Percentiles rank a stretch among this genome's conserved stretches.
phyloP scores from a whole-genome alignment of 2,797 vertebrate species.

The Hoplostethus atlanticus region DNA sequence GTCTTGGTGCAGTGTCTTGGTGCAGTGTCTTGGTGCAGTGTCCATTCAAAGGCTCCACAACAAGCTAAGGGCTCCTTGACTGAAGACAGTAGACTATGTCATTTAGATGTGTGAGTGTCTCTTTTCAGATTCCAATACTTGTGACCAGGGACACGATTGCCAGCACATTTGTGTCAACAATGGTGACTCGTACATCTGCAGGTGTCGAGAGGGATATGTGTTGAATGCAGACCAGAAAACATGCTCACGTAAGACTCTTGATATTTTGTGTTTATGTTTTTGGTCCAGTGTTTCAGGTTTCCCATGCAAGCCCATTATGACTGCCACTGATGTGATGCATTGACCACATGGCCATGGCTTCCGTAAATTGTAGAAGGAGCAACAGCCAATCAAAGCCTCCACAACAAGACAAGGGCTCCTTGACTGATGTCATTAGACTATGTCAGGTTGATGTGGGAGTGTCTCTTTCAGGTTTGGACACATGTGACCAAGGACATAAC shows the following conservation, averaged over 20 bases:
- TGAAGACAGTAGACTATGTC: not conserved
- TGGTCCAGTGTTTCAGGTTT: too few relatives aligned
- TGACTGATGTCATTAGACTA: not conserved
- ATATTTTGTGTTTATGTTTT: too few relatives aligned
- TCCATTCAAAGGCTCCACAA: not conserved
- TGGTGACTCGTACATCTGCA: too few relatives aligned
- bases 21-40: too few relatives aligned
- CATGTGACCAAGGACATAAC: constrained; percentile 76
- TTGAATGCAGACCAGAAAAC: too few relatives aligned
- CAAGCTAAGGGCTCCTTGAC: constrained; percentile 3
- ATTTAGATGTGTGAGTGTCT: not conserved
- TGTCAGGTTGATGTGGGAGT: constrained; percentile 28
- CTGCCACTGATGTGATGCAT: too few relatives aligned
- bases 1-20: not conserved
- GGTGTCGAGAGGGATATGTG: too few relatives aligned
- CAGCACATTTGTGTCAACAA: too few relatives aligned
- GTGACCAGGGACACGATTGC: too few relatives aligned
- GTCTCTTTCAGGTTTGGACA: constrained; percentile 62
- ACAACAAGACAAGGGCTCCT: not conserved
- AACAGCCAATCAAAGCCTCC: not conserved
- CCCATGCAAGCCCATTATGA: too few relatives aligned
- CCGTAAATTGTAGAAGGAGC: not conserved
- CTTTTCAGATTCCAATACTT: not conserved
- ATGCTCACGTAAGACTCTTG: too few relatives aligned
- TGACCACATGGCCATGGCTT: too few relatives aligned